These are phyloP conservation scores for Microcebus griseorufus DNA, from an alignment of 2,113 vertebrate species.

Conservation along the genomic window DNA sequence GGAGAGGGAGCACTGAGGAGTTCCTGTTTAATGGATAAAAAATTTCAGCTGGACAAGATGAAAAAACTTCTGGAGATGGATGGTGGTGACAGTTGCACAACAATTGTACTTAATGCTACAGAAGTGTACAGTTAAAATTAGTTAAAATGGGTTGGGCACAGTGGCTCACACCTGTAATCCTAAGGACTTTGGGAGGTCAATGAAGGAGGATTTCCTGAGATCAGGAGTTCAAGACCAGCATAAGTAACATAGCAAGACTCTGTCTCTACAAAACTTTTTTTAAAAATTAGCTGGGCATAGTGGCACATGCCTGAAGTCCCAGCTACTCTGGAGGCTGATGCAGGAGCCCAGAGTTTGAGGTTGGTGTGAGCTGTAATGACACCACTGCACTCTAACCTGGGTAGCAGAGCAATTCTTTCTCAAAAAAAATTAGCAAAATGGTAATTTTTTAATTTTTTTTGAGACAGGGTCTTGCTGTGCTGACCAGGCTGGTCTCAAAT, in stretches of 20 bases:
- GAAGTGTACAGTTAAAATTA: slow-evolving; percentile 3
- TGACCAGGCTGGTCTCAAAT: too few species aligned
- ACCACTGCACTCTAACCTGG: background rate
- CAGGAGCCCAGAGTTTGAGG: background rate
- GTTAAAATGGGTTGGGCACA: background rate
- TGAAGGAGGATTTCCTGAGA: background rate
- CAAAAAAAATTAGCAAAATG: background rate
- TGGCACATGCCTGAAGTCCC: background rate
- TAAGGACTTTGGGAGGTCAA: background rate
- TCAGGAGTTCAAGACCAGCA: background rate
- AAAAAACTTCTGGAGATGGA: background rate
- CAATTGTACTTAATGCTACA: background rate
- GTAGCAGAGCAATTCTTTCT: background rate
- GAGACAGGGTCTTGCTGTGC: too few species aligned
- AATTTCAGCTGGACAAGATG: background rate
- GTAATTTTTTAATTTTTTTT: background rate
- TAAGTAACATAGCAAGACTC: background rate
- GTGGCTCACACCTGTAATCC: background rate
- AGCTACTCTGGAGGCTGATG: background rate
- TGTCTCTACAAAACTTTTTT: background rate
- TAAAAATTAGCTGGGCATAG: background rate
- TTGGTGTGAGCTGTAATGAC: background rate
- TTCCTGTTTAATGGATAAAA: background rate
- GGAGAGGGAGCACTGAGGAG: background rate
- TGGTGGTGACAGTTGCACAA: background rate